These are phyloP conservation scores for Oncorhynchus kisutch DNA, from an alignment of 2,113 vertebrate genomes.

Conservation along the genomic window DNA sequence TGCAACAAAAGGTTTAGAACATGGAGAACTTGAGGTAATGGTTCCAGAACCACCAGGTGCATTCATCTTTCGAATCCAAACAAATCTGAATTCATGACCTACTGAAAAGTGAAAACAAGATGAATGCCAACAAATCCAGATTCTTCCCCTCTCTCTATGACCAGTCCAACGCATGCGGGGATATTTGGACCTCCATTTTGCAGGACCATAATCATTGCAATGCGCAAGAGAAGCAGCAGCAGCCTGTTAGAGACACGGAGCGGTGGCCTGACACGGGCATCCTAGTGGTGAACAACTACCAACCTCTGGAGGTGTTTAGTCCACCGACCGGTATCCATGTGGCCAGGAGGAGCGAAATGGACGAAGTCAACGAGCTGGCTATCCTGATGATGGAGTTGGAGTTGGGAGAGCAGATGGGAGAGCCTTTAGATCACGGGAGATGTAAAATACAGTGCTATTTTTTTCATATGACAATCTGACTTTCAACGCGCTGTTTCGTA, in stretches of 20 bases:
- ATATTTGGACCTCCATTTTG: background rate
- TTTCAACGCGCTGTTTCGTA: background rate
- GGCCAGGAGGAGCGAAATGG: background rate
- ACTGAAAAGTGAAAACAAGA: too few relatives aligned
- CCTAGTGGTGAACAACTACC: background rate
- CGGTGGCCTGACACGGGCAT: background rate
- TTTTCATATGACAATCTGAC: background rate
- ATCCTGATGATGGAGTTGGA: background rate
- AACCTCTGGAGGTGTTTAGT: constrained; percentile 9
- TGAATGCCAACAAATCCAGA: background rate
- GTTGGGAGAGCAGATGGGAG: background rate
- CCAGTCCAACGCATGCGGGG: background rate
- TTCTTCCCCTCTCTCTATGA: background rate
- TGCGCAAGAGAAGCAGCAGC: background rate
- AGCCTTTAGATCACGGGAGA: background rate
- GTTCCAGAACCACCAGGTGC: too few relatives aligned
- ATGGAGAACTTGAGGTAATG: too few relatives aligned
- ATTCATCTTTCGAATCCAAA: too few relatives aligned
- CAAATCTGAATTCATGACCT: too few relatives aligned
- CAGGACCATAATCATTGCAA: background rate
- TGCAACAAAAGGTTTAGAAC: too few relatives aligned
- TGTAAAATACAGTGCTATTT: background rate
- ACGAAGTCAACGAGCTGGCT: background rate
- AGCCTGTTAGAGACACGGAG: background rate
- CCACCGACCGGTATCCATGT: background rate